A percentile compares a stretch with the other conserved stretches of the same genome.
Evolutionary conservation across 1,140 invertebrate species (phyloP).

Genomic region (Andricus grossulariae): DNA sequence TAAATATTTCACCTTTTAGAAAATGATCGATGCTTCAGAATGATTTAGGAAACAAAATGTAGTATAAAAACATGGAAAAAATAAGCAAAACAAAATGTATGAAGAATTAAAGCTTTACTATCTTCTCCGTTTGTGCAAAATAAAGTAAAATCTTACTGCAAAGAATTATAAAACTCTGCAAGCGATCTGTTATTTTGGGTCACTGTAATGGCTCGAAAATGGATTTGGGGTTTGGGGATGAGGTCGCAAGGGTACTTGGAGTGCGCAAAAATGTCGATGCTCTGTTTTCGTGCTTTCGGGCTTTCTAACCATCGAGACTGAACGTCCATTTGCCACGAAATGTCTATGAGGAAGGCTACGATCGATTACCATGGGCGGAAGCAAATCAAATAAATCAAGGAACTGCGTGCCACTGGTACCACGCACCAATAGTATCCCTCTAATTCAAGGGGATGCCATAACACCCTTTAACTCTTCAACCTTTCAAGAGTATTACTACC

Average conservation of each 20-base stretch:
- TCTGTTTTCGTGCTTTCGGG: conserved; percentile 9
- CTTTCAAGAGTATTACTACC: too few species aligned
- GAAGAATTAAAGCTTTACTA: too few species aligned
- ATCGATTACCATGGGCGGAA: conserved; percentile 18
- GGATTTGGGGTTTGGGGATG: conserved; percentile 24
- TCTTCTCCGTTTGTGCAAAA: too few species aligned
- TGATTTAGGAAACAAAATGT: too few species aligned
- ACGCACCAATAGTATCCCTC: neutral
- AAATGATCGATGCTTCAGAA: too few species aligned
- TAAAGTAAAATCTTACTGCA: too few species aligned
- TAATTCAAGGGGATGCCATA: neutral
- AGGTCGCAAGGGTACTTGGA: neutral
- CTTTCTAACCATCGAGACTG: neutral
- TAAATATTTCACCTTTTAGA: too few species aligned
- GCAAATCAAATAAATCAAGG: conserved; percentile 28
- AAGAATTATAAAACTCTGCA: too few species aligned
- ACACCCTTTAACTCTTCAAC: neutral
- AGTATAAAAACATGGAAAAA: too few species aligned
- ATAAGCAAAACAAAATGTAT: too few species aligned
- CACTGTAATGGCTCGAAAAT: conserved; percentile 15
- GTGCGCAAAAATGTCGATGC: conserved; percentile 4
- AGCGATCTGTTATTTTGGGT: neutral
- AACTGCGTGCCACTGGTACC: conserved; percentile 22
- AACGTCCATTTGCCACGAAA: conserved; percentile 26
- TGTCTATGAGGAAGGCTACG: conserved; percentile 6